phyloP scores from a whole-genome alignment of 2,888 invertebrate species.

The Macaria liturata region DNA sequence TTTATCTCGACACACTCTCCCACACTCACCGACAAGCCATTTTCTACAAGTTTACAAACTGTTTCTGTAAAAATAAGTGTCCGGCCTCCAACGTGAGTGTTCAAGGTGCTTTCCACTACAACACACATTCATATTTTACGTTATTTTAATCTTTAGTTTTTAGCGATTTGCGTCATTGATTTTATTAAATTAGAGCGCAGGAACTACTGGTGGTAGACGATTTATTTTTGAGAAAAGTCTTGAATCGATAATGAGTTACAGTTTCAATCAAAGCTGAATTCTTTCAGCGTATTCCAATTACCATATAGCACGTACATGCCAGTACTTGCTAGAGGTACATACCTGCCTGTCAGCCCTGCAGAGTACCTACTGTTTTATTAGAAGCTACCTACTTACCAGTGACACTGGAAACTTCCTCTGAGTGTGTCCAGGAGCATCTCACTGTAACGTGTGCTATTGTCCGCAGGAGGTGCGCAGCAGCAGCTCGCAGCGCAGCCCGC shows the following conservation, averaged over 20 bases:
- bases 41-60: not conserved
- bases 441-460: constrained; percentile 7
- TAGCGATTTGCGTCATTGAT: constrained; percentile 18
- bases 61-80: constrained; percentile 21
- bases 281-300: too few species aligned
- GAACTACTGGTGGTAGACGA: not conserved
- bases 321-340: too few species aligned
- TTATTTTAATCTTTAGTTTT: constrained; percentile 24
- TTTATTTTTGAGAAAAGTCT: too few species aligned
- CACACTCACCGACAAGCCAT: constrained; percentile 18
- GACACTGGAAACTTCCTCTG: too few species aligned
- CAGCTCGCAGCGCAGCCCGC: constrained; percentile 64
- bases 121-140: constrained; percentile 20
- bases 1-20: constrained; percentile 18
- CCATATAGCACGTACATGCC: too few species aligned
- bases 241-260: too few species aligned
- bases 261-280: too few species aligned
- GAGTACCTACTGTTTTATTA: too few species aligned
- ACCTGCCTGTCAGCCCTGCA: too few species aligned
- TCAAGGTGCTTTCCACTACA: constrained; percentile 33
- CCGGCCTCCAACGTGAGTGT: constrained; percentile 24
- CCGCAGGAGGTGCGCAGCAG: constrained; percentile 73
- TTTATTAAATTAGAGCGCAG: not conserved
- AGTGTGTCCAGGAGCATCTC: too few species aligned
- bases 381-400: too few species aligned